Evolutionary conservation across 37 sponge, comb jelly and placozoan genomes (phyloP), one percentile per base, ranked within the genome.

Genomic region (Aphrocallistes beatrix): DNA sequence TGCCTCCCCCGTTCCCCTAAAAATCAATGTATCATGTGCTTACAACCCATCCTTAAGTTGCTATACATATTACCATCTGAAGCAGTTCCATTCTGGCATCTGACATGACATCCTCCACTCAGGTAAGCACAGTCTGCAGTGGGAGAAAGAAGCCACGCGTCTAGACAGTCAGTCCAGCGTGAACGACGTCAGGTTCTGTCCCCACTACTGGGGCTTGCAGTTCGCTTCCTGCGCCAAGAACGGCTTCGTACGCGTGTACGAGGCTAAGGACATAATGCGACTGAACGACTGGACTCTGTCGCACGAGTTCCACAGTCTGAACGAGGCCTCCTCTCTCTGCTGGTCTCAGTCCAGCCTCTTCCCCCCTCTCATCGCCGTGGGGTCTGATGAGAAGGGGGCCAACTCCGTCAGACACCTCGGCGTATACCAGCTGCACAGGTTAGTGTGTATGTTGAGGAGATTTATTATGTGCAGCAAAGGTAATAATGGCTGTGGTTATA

Each of bases 221-320:
- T 86, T 94, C 85, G 96, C 96, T 21, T 89, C 96, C 1, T 95
- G 96, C 38, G 91, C 96, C 30, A 87, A 92, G 37, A 93, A 95
- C 85, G 96, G 96, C 0, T 82, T 85, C 21, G 83, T 95, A 37
- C 84, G 96, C 34, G 91, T 95, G 36, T 95, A 95, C 60, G 96
- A 95, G 51, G 96, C 96, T 40, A 90, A 88, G 38, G 96, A 95
- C 86, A 93, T 95, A 23, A 95, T 95, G 96, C 93, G 93, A 39
- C 88, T 95, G 51, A 88, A 89, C 39, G 93, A 95, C 86, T 95
- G 96, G 96, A 87, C 93, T 23, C 83, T 93, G 8, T 60, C 75
- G 25, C 75, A 60, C 34, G 75, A 60, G 75, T 60, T 60, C 34
- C 75, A 60, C 28, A 60, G 17, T 3, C 34, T 60, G 34, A 3